Percentiles rank a stretch among this genome's conserved stretches.
These are phyloP conservation scores for Scaeva pyrastri DNA, from an alignment of 2,888 invertebrate genomes.

Conservation along the genomic window DNA sequence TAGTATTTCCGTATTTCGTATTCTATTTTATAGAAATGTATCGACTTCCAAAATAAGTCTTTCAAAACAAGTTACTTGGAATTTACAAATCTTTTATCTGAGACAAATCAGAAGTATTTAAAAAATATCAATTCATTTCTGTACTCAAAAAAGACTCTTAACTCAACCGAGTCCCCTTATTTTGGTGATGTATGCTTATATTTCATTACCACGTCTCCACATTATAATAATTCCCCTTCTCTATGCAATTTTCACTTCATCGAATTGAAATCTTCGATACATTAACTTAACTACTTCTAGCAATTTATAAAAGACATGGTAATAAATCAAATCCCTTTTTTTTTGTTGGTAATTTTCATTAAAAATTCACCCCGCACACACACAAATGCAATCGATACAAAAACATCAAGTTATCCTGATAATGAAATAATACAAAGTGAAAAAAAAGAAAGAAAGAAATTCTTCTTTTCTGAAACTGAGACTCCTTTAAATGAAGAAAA, in stretches of 20 bases:
- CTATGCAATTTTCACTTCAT: constrained; percentile 64
- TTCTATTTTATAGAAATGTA: too few species aligned
- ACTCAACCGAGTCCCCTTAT: neutral
- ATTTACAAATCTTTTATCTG: too few species aligned
- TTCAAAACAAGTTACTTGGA: too few species aligned
- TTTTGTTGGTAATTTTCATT: constrained; percentile 69
- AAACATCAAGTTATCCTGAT: constrained; percentile 33
- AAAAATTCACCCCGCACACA: constrained; percentile 75
- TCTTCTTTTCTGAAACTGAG: constrained; percentile 33
- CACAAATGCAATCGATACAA: constrained; percentile 15
- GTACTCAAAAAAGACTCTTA: too few species aligned
- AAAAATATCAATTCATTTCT: too few species aligned
- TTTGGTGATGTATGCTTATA: too few species aligned
- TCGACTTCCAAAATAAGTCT: too few species aligned
- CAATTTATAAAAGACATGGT: constrained; percentile 61
- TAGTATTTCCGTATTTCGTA: too few species aligned
- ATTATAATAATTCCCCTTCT: neutral
- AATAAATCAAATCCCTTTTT: constrained; percentile 73
- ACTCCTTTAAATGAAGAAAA: constrained; percentile 55
- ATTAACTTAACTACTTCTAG: constrained; percentile 68
- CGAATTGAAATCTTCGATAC: constrained; percentile 61
- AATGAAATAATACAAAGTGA: constrained; percentile 23
- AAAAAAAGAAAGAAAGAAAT: neutral
- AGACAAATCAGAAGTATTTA: too few species aligned
- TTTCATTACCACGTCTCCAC: too few species aligned